phyloP scores from a whole-genome alignment of 2,888 invertebrate genomes.

The Polydesmus complanatus region DNA sequence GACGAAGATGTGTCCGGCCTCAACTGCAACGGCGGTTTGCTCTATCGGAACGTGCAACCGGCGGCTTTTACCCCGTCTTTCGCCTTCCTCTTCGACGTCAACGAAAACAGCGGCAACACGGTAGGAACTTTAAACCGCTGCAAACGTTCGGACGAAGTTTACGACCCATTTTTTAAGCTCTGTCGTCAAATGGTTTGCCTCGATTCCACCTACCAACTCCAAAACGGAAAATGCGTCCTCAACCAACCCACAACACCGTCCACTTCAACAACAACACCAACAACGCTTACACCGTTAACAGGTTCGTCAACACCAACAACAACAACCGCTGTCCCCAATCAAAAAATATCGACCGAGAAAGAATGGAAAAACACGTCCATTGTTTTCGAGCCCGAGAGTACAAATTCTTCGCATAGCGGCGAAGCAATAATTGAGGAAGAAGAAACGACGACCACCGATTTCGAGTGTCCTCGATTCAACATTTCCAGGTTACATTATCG shows the following conservation, averaged over 20 bases:
- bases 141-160: slow-evolving; percentile 26
- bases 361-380: not conserved
- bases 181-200: slow-evolving; percentile 33
- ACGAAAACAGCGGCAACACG: slow-evolving; percentile 24
- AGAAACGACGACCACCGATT: slow-evolving; percentile 16
- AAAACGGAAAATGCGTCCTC: slow-evolving; percentile 25
- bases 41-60: slow-evolving; percentile 22
- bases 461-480: slow-evolving; percentile 31
- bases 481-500: slow-evolving; percentile 30
- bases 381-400: not conserved
- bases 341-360: slow-evolving; percentile 2
- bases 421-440: not conserved
- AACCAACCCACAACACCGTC: slow-evolving; percentile 7
- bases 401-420: not conserved
- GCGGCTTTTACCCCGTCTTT: slow-evolving; percentile 33
- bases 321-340: not conserved
- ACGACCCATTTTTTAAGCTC: slow-evolving; percentile 36
- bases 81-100: slow-evolving; percentile 34
- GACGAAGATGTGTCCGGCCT: slow-evolving; percentile 28
- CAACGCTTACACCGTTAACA: slow-evolving; percentile 8
- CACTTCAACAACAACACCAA: slow-evolving; percentile 6
- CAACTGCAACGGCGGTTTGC: slow-evolving; percentile 16
- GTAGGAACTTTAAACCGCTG: slow-evolving; percentile 24
- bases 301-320: slow-evolving; percentile 6
- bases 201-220: slow-evolving; percentile 24